Base-by-base conservation (phyloP, 1,140 invertebrate species). In the Orchesella cincta region DNA sequence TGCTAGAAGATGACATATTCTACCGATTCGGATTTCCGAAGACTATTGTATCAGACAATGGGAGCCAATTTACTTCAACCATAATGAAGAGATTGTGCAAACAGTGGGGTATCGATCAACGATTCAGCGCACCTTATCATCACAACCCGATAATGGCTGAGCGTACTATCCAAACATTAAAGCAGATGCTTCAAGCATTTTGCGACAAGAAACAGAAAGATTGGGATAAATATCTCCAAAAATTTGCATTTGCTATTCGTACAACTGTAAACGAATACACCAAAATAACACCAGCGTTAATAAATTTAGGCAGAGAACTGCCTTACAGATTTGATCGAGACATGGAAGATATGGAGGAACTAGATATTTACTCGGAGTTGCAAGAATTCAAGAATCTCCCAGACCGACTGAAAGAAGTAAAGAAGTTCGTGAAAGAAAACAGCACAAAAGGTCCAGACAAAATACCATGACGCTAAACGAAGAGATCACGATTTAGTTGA, bases 161-260 rank as follows among this genome's bases (percentile, higher is more conserved):
- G 16, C 81, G 82, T 54, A 35, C 73, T 0, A 79, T 77, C 5
- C 78, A 83, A 71, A 23, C 75, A 0, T 31, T 79, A 1, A 83
- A 82, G 54, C 33, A 77, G 67, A 80, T 78, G 16, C 52, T 83
- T 18, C 80, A 81, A 70, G 77, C 51, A 80, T 54, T 76, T 82
- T 0, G 84, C 85, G 0, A 34, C 74, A 0, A 75, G 57, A 29
- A 23, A 54, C 16, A 57, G 12, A 12, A 70, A 39, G 29, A 77
- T 35, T 87, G 85, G 85, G 81, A 85, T 67, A 71, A 80, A 0
- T 76, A 84, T 14, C 70, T 88, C 1, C 77, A 83, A 0, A 82
- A 84, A 29, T 80, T 88, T 2, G 76, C 81, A 0, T 87, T 86
- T 79, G 85, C 86, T 0, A 83, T 85, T 74, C 86, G 87, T 35